A percentile compares a stretch with the other conserved stretches of the same genome.
Evolutionary conservation across 1,140 invertebrate genomes (phyloP).

Genomic region (Ceratosolen fusciceps): DNA sequence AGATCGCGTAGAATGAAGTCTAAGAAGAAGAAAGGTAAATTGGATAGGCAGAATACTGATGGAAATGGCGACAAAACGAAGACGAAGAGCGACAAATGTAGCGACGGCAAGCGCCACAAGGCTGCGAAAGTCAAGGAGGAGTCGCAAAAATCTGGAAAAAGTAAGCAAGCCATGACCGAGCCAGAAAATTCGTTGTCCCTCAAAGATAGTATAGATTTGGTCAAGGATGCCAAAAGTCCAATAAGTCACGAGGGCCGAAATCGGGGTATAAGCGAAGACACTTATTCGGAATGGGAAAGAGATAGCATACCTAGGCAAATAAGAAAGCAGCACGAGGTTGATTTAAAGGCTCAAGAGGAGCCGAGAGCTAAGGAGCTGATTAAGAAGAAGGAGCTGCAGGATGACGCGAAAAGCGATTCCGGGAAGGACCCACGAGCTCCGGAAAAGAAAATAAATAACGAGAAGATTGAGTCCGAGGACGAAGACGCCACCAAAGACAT

Average conservation of each 20-base stretch:
- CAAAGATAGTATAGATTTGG: neutral
- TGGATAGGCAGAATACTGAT: slow-evolving; percentile 20
- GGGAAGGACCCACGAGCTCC: slow-evolving; percentile 21
- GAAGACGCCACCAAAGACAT: slow-evolving; percentile 12
- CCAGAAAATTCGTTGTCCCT: neutral
- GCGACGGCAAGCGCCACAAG: slow-evolving; percentile 44
- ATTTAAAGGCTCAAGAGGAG: slow-evolving; percentile 21
- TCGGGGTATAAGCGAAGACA: slow-evolving; percentile 15
- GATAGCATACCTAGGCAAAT: slow-evolving; percentile 33
- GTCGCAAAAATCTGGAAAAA: slow-evolving; percentile 30
- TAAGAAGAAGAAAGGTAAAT: slow-evolving; percentile 53
- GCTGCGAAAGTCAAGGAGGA: slow-evolving; percentile 44
- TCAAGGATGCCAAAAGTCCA: slow-evolving; percentile 4
- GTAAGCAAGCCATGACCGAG: slow-evolving; percentile 6
- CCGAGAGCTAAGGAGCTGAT: neutral
- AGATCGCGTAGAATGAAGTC: slow-evolving; percentile 38
- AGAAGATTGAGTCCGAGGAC: slow-evolving; percentile 27
- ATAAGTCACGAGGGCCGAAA: neutral
- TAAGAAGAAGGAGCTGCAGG: slow-evolving; percentile 31
- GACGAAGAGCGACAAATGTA: slow-evolving; percentile 49
- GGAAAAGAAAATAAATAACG: slow-evolving; percentile 34
- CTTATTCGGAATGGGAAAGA: slow-evolving; percentile 36
- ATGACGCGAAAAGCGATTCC: slow-evolving; percentile 10
- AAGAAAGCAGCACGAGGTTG: slow-evolving; percentile 41
- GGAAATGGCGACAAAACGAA: slow-evolving; percentile 50